phyloP scores from a whole-genome alignment of 2,113 vertebrate species.

The Acinonyx jubatus region DNA sequence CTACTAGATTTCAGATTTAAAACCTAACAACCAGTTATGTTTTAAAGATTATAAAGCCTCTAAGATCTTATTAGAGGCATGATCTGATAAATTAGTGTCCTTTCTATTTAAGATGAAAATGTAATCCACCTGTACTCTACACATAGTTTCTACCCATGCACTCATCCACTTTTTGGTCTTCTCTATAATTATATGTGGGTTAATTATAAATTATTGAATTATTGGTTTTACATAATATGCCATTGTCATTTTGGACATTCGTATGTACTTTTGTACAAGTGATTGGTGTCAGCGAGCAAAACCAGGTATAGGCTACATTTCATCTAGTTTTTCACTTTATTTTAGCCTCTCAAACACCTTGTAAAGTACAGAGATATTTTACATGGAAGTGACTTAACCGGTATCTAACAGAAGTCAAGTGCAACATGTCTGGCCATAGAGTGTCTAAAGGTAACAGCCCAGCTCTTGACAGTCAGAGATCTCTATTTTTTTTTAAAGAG shows the following conservation, averaged over 20 bases:
- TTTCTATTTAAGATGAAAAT: slow-evolving; percentile 4
- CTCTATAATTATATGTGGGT: not conserved
- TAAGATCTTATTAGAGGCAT: not conserved
- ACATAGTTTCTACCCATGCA: not conserved
- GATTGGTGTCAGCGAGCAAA: not conserved
- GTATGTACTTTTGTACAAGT: not conserved
- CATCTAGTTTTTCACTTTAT: not conserved
- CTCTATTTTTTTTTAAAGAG: not conserved
- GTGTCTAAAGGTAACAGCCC: not conserved
- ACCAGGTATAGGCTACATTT: not conserved
- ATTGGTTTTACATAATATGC: not conserved
- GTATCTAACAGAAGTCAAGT: not conserved
- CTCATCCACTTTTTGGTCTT: not conserved
- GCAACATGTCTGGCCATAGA: not conserved
- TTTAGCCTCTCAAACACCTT: not conserved
- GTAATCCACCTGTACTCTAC: not conserved
- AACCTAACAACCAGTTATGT: not conserved
- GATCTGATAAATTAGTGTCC: not conserved
- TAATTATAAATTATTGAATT: not conserved
- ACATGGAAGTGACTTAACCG: not conserved
- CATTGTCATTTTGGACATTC: not conserved
- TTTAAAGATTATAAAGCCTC: not conserved
- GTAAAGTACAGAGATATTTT: not conserved
- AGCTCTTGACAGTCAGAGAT: not conserved
- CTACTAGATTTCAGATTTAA: slow-evolving; percentile 22